phyloP scores from a whole-genome alignment of 2,888 invertebrate genomes.

The Ametastegia equiseti region DNA sequence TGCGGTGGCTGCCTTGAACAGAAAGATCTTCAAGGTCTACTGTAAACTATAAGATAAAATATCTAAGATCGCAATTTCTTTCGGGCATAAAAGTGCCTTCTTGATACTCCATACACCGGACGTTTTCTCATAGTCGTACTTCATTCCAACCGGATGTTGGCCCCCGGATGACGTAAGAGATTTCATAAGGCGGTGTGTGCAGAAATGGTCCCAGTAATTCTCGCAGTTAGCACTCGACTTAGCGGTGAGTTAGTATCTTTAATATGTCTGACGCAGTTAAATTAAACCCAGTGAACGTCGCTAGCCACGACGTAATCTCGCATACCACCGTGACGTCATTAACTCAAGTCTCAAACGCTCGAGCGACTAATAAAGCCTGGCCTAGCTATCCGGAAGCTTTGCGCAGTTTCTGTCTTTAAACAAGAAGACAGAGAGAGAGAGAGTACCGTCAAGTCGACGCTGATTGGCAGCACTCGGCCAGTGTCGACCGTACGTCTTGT shows the following conservation, averaged over 20 bases:
- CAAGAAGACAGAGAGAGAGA: no score
- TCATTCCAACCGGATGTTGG: slow-evolving; percentile 32
- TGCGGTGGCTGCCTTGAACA: background rate
- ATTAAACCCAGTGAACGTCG: slow-evolving; percentile 61
- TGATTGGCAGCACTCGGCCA: slow-evolving; percentile 27
- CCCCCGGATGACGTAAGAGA: slow-evolving; percentile 53
- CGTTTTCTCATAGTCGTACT: background rate
- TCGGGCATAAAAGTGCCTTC: background rate
- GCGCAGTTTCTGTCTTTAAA: slow-evolving; percentile 1
- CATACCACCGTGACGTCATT: slow-evolving; percentile 59
- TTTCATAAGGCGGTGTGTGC: slow-evolving; percentile 58
- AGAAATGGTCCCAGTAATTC: slow-evolving; percentile 58
- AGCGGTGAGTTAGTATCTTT: slow-evolving; percentile 64
- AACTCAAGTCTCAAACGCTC: slow-evolving; percentile 44
- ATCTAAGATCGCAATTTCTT: background rate
- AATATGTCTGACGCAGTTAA: slow-evolving; percentile 67
- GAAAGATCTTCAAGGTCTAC: background rate
- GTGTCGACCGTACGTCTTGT: slow-evolving; percentile 13
- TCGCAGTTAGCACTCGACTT: slow-evolving; percentile 59
- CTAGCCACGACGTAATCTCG: slow-evolving; percentile 59
- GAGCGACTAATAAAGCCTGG: slow-evolving; percentile 41
- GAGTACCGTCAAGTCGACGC: slow-evolving; percentile 15
- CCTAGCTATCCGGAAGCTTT: slow-evolving; percentile 13
- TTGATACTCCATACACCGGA: background rate
- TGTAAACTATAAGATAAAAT: background rate